A percentile compares a stretch with the other conserved stretches of the same genome.
Evolutionary conservation across 2,797 vertebrate species (phyloP).

Genomic region (Microctenopoma steveboyesi): DNA sequence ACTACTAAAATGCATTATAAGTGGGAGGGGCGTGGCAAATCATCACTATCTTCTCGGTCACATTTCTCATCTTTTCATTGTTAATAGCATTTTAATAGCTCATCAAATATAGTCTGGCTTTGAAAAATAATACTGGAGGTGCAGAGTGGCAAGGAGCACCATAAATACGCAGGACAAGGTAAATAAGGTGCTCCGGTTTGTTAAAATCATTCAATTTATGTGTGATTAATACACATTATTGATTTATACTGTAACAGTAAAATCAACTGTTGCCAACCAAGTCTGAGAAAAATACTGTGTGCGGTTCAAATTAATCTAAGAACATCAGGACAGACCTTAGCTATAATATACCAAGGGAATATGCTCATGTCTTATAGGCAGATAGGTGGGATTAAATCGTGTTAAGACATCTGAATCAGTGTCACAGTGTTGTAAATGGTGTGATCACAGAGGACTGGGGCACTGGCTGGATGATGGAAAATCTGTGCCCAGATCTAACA

Average conservation of each 20-base stretch:
- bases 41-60: conserved; percentile 13
- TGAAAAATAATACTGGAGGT: not conserved
- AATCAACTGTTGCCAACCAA: not conserved
- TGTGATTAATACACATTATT: not conserved
- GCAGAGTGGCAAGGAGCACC: conserved; percentile 1
- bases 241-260: not conserved
- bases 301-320: not conserved
- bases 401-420: not conserved
- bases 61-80: conserved; percentile 13
- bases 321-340: not conserved
- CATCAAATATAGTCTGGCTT: not conserved
- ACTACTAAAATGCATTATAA: not conserved
- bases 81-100: conserved; percentile 1
- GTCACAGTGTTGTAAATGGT: not conserved
- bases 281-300: not conserved
- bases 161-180: conserved; percentile 5
- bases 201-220: too few relatives aligned
- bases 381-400: not conserved
- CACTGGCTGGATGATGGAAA: not conserved
- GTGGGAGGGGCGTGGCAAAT: conserved; percentile 7
- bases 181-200: not conserved
- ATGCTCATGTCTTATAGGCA: not conserved
- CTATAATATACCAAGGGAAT: not conserved
- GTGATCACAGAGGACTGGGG: not conserved
- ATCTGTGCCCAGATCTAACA: not conserved